phyloP scores from a whole-genome alignment of 92 coral and sea anemone species.

The Zoanthus gigantus region DNA sequence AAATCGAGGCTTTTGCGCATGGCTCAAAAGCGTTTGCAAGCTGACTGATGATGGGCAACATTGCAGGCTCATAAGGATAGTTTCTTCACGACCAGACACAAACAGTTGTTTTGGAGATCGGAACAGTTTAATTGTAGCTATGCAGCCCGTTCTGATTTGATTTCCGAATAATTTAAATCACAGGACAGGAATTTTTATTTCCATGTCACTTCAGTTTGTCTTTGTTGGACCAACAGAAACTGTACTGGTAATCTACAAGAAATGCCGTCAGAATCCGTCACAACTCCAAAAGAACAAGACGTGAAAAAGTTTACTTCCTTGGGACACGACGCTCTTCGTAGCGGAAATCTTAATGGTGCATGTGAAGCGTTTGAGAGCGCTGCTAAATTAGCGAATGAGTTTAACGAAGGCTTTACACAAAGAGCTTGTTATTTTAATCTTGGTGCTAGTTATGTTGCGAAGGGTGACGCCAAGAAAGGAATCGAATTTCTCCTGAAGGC shows the following conservation, averaged over 20 bases:
- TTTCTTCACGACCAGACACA: conserved; percentile 6
- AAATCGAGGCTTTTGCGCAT: conserved; percentile 82
- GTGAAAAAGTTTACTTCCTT: conserved; percentile 81
- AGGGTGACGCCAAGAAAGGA: conserved; percentile 86
- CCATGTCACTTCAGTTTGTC: not conserved
- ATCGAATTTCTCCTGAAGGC: conserved; percentile 84
- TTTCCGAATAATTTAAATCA: not conserved
- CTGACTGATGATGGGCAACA: conserved; percentile 34
- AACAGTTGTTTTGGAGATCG: conserved; percentile 12
- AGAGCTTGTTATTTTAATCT: conserved; percentile 97
- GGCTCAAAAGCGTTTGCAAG: conserved; percentile 37
- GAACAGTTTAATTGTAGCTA: not conserved
- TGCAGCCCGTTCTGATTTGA: not conserved
- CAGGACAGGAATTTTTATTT: not conserved
- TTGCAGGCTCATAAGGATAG: not conserved
- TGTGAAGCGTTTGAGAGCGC: conserved; percentile 88
- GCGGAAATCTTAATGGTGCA: conserved; percentile 83
- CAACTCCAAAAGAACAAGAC: conserved; percentile 46
- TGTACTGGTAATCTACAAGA: not conserved
- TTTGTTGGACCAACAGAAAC: not conserved
- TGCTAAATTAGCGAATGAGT: conserved; percentile 67
- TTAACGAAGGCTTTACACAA: conserved; percentile 86
- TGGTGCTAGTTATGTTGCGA: conserved; percentile 97
- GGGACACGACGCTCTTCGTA: conserved; percentile 85
- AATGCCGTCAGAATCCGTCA: conserved; percentile 10